These are phyloP conservation scores for Limosa lapponica DNA, from an alignment of 2,797 vertebrate genomes.

Conservation along the genomic window DNA sequence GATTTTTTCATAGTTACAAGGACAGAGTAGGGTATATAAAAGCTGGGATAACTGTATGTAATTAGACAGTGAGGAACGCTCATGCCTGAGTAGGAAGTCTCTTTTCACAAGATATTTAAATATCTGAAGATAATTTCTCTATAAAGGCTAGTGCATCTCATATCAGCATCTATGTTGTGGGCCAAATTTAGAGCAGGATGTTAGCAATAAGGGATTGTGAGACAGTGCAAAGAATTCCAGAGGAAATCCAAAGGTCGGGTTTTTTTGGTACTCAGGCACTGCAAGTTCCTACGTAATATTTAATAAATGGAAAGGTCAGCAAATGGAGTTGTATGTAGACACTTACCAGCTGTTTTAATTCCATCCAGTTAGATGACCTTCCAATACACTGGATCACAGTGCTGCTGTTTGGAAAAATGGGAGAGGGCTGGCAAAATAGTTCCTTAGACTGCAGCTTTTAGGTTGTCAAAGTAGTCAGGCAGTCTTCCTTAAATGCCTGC, in stretches of 20 bases:
- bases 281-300: not conserved
- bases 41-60: not conserved
- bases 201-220: not conserved
- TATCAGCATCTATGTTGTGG: not conserved
- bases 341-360: not conserved
- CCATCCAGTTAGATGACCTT: not conserved
- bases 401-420: not conserved
- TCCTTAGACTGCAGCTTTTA: not conserved
- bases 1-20: not conserved
- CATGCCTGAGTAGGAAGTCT: not conserved
- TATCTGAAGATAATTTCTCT: not conserved
- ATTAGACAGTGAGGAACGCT: not conserved
- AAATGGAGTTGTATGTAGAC: not conserved
- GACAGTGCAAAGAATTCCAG: not conserved
- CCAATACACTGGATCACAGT: not conserved
- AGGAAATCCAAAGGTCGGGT: not conserved
- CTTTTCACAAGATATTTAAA: not conserved
- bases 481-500: not conserved
- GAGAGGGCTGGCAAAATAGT: not conserved
- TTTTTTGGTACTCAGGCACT: not conserved
- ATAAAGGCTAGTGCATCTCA: not conserved
- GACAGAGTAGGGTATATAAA: not conserved
- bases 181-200: not conserved
- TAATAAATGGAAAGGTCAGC: not conserved
- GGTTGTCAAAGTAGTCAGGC: not conserved